phyloP scores from a whole-genome alignment of 2,113 vertebrate species.

The Syngnathus floridae region DNA sequence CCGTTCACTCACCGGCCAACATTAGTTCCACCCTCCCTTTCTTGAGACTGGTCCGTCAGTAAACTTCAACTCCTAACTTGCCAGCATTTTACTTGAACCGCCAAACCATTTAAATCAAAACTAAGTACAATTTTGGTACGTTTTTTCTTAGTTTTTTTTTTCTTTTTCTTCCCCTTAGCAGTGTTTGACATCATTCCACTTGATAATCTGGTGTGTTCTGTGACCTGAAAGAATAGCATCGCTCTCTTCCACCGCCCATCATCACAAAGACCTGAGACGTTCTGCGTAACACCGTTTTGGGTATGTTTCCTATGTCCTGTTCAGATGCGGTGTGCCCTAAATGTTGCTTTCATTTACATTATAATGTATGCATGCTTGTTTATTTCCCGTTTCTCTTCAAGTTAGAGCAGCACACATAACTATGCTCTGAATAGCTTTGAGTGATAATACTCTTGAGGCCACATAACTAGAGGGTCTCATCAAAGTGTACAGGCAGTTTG shows the following conservation, averaged over 20 bases:
- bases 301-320: constrained; percentile 36
- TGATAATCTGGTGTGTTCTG: constrained; percentile 22
- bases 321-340: background rate
- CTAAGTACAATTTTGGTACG: background rate
- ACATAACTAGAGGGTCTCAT: constrained; percentile 8
- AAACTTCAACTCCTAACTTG: background rate
- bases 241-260: constrained; percentile 29
- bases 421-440: constrained; percentile 42
- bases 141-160: constrained; percentile 8
- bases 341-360: background rate
- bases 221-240: constrained; percentile 16
- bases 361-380: background rate
- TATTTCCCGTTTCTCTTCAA: background rate
- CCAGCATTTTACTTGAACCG: background rate
- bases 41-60: background rate
- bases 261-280: constrained; percentile 24
- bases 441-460: constrained; percentile 8
- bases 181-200: constrained; percentile 5
- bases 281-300: constrained; percentile 10
- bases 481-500: constrained; percentile 13
- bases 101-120: background rate
- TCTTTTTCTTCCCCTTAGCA: no score
- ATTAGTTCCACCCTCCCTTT: constrained; percentile 21
- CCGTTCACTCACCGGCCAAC: no score
- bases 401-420: constrained; percentile 18